phyloP scores from a whole-genome alignment of 2,113 vertebrate genomes.

The Aptenodytes forsteri region DNA sequence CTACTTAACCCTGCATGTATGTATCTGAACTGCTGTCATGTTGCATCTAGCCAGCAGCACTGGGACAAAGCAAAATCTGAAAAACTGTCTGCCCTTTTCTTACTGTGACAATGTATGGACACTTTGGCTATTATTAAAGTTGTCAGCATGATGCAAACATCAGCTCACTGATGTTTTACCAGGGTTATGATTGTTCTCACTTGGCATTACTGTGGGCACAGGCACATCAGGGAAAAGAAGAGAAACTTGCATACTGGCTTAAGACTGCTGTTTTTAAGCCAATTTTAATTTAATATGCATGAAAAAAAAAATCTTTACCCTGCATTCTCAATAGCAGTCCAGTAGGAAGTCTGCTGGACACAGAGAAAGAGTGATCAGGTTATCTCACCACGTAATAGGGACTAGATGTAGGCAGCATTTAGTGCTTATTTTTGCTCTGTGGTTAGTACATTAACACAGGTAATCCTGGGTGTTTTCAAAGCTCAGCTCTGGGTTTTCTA shows the following conservation, averaged over 20 bases:
- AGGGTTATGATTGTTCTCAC: neutral
- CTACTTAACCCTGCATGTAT: neutral
- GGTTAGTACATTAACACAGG: neutral
- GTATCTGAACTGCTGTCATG: conserved; percentile 21
- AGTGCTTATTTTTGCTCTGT: neutral
- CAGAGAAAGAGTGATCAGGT: neutral
- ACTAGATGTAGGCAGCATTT: neutral
- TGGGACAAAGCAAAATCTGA: neutral
- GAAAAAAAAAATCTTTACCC: neutral
- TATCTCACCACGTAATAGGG: neutral
- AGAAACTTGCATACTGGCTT: neutral
- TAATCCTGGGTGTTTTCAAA: neutral
- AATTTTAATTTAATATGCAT: neutral
- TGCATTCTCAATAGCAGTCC: neutral
- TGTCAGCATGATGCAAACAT: conserved; percentile 28
- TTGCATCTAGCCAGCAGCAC: neutral
- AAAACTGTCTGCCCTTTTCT: conserved; percentile 26
- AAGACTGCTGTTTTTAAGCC: neutral
- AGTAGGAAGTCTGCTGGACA: neutral
- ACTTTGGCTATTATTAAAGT: conserved; percentile 38
- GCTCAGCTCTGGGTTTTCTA: neutral
- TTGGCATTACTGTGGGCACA: neutral
- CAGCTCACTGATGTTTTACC: neutral
- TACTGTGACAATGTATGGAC: neutral
- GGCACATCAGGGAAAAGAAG: neutral